A percentile compares a stretch with the other conserved stretches of the same genome.
Evolutionary conservation across 1,140 invertebrate species (phyloP).

Genomic region (Ostrea edulis): DNA sequence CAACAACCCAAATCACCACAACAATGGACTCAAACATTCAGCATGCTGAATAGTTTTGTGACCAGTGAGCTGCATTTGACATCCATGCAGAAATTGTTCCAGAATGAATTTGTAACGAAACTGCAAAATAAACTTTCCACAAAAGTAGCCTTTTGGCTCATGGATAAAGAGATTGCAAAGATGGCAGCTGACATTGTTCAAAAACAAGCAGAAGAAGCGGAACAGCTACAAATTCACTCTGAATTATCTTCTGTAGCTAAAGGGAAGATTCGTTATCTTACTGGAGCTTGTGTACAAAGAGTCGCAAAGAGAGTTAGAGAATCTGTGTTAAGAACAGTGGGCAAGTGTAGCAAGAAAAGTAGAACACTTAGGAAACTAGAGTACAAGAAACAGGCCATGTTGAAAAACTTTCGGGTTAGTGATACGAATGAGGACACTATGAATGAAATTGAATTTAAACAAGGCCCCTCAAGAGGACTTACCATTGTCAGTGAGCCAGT

Average conservation of each 20-base stretch:
- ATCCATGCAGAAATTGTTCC: conserved; percentile 16
- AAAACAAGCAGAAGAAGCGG: conserved; percentile 3
- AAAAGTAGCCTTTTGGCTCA: conserved; percentile 41
- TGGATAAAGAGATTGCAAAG: conserved; percentile 41
- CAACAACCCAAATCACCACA: conserved; percentile 1
- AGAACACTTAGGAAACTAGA: background rate
- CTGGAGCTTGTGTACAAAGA: conserved; percentile 47
- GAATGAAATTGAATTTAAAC: conserved; percentile 42
- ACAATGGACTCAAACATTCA: conserved; percentile 21
- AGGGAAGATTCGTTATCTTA: conserved; percentile 40
- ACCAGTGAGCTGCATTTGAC: conserved; percentile 14
- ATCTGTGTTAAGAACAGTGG: conserved; percentile 40
- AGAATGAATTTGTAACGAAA: background rate
- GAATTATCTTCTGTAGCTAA: conserved; percentile 29
- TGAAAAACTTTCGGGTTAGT: conserved; percentile 41
- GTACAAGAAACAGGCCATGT: conserved; percentile 46
- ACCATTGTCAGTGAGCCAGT: conserved; percentile 39
- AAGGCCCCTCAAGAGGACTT: conserved; percentile 36
- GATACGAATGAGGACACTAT: conserved; percentile 29
- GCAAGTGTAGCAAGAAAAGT: conserved; percentile 34
- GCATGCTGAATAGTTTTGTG: conserved; percentile 23
- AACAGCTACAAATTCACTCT: background rate
- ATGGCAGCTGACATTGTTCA: background rate
- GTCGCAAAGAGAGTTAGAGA: conserved; percentile 31
- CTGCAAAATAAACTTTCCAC: conserved; percentile 44